Conservation (phyloP, 1,140 invertebrate genomes). For the Parasteatoda tepidariorum region DNA sequence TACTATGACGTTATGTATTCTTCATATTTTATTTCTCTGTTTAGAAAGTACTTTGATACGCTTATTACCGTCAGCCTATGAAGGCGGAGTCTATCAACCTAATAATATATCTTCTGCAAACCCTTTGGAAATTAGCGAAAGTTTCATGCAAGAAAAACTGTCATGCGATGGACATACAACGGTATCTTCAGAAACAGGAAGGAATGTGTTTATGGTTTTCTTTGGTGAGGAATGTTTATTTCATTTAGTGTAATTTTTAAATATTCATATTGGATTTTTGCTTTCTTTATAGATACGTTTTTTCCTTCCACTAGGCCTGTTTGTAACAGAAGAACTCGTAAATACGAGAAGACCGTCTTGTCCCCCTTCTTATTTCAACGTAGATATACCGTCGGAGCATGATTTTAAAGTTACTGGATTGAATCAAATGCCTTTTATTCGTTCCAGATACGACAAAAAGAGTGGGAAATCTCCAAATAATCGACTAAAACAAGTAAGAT, state of each 20-base stretch:
- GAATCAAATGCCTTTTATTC: constrained; percentile 70
- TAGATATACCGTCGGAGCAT: constrained; percentile 71
- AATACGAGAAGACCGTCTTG: constrained; percentile 74
- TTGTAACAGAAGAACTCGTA: constrained; percentile 76
- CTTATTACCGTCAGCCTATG: constrained; percentile 74
- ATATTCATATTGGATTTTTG: not conserved
- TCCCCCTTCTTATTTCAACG: constrained; percentile 74
- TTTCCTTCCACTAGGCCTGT: constrained; percentile 70
- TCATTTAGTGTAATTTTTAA: not conserved
- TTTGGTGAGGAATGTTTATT: constrained; percentile 72
- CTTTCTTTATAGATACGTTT: not conserved
- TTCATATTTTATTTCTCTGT: not conserved
- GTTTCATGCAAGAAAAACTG: constrained; percentile 70
- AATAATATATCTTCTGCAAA: constrained; percentile 71
- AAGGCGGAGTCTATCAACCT: constrained; percentile 75
- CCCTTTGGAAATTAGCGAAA: constrained; percentile 73
- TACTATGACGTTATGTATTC: not conserved
- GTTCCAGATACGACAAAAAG: constrained; percentile 70
- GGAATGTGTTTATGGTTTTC: constrained; percentile 77
- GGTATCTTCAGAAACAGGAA: constrained; percentile 72
- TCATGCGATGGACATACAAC: constrained; percentile 62
- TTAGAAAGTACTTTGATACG: constrained; percentile 73
- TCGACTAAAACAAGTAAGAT: constrained; percentile 72
- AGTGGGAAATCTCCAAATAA: constrained; percentile 73
- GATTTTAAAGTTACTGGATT: constrained; percentile 64